Base-by-base conservation (phyloP, 2,797 vertebrate genomes). In the Dryobates pubescens region DNA sequence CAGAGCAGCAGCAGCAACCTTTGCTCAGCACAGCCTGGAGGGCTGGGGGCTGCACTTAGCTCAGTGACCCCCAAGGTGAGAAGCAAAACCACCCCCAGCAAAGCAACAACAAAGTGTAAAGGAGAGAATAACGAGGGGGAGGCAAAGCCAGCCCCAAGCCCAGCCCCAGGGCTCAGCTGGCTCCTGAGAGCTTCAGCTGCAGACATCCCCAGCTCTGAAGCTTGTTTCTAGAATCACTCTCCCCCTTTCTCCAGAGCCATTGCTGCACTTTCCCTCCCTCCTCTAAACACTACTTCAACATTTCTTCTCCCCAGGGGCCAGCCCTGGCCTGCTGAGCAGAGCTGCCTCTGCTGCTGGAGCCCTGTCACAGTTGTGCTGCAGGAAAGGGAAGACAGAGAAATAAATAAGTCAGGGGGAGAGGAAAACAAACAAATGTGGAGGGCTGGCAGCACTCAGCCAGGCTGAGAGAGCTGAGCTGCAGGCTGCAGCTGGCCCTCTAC, bases 141-240 rank as follows among this genome's bases (percentile, higher is more conserved):
- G 29, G 10, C 41, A 17, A 43, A 43, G 12, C 38, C 41, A 43
- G 7, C 41, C 41, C 41, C 43, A 43, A 43, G 38, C 12, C 38
- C 38, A 38, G 38, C 38, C 38, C 38, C 5, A 38, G 13, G 36
- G 36, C 36, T 65, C 9, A 27, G 77, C 64, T 75, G 12, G 75
- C 91, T 53, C 29, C 20, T 7, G 76, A 75, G 89, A 72, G 81
- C 90, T 90, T 86, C 91, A 79, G 34, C 63, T 80, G 54, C 27
- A 87, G 70, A 59, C 70, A 58, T 74, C 81, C 70, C 49, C 85
- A 70, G 29, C 41, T 93, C 80, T 82, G 74, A 76, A 86, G 61
- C 59, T 69, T 36, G 62, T 58, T 70, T 91, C 93, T 89, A 93
- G 91, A 96, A 85, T 92, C 89, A 82, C 67, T 82, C 80, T 26